phyloP scores from a whole-genome alignment of 2,797 vertebrate species.

The Lates japonicus region DNA sequence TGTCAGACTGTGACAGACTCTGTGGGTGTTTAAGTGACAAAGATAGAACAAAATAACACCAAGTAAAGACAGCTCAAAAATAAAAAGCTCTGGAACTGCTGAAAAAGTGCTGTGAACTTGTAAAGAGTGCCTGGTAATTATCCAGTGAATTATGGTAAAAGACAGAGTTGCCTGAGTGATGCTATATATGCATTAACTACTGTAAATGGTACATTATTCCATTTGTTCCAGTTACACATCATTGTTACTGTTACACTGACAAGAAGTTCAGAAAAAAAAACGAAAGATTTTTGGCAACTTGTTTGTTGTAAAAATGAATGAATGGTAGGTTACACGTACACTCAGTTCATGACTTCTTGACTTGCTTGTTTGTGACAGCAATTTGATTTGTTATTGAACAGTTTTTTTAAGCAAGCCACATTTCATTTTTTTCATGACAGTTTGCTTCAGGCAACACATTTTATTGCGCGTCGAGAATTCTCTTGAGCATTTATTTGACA shows the following conservation, averaged over 20 bases:
- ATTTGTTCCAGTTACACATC: neutral
- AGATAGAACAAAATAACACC: neutral
- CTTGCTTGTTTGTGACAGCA: constrained; percentile 54
- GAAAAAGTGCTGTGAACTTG: neutral
- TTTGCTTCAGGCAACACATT: constrained; percentile 65
- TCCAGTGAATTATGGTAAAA: neutral
- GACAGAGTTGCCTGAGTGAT: neutral
- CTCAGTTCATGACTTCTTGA: constrained; percentile 41
- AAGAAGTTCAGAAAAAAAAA: neutral
- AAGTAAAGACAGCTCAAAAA: constrained; percentile 3
- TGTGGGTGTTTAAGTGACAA: constrained; percentile 5
- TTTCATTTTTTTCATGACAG: constrained; percentile 56
- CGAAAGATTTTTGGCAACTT: constrained; percentile 10
- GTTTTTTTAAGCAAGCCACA: constrained; percentile 39
- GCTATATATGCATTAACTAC: neutral
- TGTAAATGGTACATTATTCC: neutral
- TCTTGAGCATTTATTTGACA: constrained; percentile 58
- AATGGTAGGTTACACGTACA: constrained; percentile 20
- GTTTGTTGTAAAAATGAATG: constrained; percentile 16
- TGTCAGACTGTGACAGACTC: constrained; percentile 24
- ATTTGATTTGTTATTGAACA: constrained; percentile 62
- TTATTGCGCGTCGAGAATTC: constrained; percentile 42
- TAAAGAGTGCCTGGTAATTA: neutral
- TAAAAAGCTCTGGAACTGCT: neutral
- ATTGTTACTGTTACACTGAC: neutral